Percentiles rank a stretch among this genome's conserved stretches.
phyloP scores from a whole-genome alignment of 1,140 invertebrate genomes.

The Heliconius hermathena region DNA sequence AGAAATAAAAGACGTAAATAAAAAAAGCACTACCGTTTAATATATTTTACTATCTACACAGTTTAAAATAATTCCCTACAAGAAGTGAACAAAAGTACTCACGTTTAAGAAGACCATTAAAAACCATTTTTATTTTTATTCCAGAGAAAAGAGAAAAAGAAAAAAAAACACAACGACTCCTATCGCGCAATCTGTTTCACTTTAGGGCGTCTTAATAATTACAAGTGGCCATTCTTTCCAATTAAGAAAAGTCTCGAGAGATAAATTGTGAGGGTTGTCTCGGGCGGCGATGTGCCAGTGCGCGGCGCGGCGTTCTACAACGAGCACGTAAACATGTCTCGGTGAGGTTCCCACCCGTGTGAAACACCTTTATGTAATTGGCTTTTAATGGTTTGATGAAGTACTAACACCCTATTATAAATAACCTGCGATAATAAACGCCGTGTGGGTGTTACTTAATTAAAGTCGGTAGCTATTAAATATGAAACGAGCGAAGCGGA shows the following conservation, averaged over 20 bases:
- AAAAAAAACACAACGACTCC: constrained; percentile 42
- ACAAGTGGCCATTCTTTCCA: constrained; percentile 81
- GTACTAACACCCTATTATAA: constrained; percentile 55
- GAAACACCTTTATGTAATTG: constrained; percentile 53
- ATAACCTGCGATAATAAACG: constrained; percentile 64
- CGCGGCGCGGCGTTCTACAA: constrained; percentile 16
- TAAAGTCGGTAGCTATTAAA: constrained; percentile 63
- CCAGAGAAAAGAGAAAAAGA: constrained; percentile 36
- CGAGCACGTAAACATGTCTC: constrained; percentile 61
- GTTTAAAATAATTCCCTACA: neutral
- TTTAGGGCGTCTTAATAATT: constrained; percentile 81
- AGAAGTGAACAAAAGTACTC: constrained; percentile 21
- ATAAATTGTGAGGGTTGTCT: constrained; percentile 79
- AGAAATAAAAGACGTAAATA: neutral
- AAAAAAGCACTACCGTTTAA: neutral
- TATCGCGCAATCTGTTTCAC: constrained; percentile 79
- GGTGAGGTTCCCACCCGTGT: constrained; percentile 57
- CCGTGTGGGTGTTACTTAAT: constrained; percentile 60
- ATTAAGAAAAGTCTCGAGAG: constrained; percentile 79
- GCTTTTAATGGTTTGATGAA: constrained; percentile 66
- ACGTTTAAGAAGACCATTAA: constrained; percentile 36
- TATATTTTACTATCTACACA: neutral
- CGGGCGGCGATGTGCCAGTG: constrained; percentile 34
- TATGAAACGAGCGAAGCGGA: constrained; percentile 61
- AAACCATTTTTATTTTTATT: constrained; percentile 34